These are phyloP conservation scores for Pinctada fucata DNA, from an alignment of 2,888 invertebrate genomes.

Conservation along the genomic window DNA sequence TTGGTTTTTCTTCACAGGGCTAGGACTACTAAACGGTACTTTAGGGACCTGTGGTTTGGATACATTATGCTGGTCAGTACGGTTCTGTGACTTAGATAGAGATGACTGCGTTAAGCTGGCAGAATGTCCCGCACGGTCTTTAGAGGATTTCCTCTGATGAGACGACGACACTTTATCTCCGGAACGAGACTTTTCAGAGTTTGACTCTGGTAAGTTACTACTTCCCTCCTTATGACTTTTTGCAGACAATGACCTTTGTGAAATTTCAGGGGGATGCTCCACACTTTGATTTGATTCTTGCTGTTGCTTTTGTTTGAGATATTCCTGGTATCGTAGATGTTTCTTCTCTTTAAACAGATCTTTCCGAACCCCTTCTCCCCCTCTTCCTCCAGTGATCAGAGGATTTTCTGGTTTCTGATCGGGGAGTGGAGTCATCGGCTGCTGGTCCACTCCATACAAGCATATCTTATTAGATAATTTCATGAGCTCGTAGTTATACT, in stretches of 20 bases:
- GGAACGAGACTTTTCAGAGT: neutral
- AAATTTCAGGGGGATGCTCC: too few species aligned
- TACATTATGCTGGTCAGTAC: neutral
- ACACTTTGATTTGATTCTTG: neutral
- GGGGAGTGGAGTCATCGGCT: neutral
- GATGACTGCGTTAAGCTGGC: neutral
- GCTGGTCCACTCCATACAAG: neutral
- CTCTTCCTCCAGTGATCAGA: neutral
- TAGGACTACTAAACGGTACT: conserved; percentile 1
- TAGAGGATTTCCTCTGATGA: neutral
- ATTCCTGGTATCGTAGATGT: neutral
- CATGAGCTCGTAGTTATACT: neutral
- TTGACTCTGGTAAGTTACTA: neutral
- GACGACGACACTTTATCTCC: neutral
- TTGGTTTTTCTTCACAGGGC: conserved; percentile 10
- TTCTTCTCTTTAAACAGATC: neutral
- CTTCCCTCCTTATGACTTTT: neutral
- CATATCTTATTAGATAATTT: neutral
- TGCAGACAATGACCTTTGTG: neutral
- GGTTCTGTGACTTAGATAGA: neutral
- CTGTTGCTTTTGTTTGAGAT: neutral
- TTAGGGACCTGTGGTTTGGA: neutral
- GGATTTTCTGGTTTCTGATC: neutral
- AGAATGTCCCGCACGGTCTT: neutral
- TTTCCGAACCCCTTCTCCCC: neutral